Percentiles rank a stretch among this genome's conserved stretches.
Evolutionary conservation across 2,113 vertebrate genomes (phyloP).

Genomic region (Regulus satrapa): DNA sequence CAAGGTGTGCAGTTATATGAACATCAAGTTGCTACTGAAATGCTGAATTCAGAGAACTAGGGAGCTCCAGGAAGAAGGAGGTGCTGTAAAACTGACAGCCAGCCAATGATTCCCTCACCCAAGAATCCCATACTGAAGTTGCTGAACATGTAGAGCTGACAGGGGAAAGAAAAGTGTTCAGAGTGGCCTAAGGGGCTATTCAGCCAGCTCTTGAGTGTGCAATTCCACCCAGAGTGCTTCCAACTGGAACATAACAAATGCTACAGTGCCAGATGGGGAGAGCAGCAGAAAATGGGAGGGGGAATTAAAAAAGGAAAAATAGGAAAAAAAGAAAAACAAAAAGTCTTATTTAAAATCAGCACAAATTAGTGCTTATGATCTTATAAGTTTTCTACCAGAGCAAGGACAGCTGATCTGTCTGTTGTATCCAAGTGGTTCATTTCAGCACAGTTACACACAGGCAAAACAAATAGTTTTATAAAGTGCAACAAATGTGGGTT

Average conservation of each 20-base stretch:
- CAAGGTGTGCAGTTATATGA: background rate
- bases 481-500: background rate
- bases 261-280: background rate
- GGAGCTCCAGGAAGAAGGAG: background rate
- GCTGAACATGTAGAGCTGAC: background rate
- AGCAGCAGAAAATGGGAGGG: background rate
- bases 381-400: background rate
- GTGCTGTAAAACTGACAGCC: background rate
- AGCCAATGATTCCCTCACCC: background rate
- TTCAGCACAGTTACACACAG: background rate
- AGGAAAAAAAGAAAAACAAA: background rate
- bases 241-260: background rate
- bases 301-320: background rate
- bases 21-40: background rate
- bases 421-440: background rate
- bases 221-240: background rate
- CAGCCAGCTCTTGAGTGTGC: background rate
- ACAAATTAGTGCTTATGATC: background rate
- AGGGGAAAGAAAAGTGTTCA: background rate
- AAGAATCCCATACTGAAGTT: background rate
- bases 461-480: background rate
- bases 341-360: background rate
- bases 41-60: background rate
- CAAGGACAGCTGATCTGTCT: background rate
- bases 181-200: background rate